Evolutionary conservation across 2,888 invertebrate species (phyloP).

Genomic region (Kuschelorhynchus macadamiae): DNA sequence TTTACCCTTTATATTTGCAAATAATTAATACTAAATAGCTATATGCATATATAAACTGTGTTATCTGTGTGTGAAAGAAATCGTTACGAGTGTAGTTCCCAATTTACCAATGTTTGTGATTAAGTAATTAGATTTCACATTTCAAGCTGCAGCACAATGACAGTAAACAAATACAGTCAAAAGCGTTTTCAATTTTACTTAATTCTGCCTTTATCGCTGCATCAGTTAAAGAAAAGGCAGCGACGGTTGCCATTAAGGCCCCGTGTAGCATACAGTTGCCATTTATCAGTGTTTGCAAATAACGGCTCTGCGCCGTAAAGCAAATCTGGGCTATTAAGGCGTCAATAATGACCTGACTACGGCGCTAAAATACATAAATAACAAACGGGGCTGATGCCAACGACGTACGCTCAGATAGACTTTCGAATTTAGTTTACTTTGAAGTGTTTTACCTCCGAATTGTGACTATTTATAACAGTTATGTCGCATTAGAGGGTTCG

Average conservation of each 20-base stretch:
- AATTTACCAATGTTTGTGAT: no score
- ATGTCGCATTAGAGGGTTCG: constrained; percentile 29
- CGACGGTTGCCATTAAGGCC: constrained; percentile 8
- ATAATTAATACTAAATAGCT: no score
- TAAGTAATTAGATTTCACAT: no score
- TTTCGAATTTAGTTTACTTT: constrained; percentile 53
- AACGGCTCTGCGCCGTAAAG: constrained; percentile 66
- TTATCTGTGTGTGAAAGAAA: no score
- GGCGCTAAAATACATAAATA: constrained; percentile 69
- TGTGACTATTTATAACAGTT: constrained; percentile 38
- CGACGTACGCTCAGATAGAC: constrained; percentile 63
- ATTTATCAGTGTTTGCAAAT: constrained; percentile 70
- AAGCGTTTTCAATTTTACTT: background rate
- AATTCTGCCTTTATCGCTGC: background rate
- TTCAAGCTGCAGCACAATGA: no score
- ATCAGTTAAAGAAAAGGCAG: constrained; percentile 5
- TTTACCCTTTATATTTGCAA: no score
- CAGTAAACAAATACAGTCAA: no score
- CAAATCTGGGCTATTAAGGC: constrained; percentile 70
- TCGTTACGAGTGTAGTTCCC: no score
- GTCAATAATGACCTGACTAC: constrained; percentile 68
- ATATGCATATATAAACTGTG: no score
- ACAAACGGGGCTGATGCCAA: constrained; percentile 61
- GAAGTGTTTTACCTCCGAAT: constrained; percentile 37
- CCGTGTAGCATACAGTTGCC: constrained; percentile 50